phyloP scores from a whole-genome alignment of 2,888 invertebrate species.

The Pegoplata infirma region DNA sequence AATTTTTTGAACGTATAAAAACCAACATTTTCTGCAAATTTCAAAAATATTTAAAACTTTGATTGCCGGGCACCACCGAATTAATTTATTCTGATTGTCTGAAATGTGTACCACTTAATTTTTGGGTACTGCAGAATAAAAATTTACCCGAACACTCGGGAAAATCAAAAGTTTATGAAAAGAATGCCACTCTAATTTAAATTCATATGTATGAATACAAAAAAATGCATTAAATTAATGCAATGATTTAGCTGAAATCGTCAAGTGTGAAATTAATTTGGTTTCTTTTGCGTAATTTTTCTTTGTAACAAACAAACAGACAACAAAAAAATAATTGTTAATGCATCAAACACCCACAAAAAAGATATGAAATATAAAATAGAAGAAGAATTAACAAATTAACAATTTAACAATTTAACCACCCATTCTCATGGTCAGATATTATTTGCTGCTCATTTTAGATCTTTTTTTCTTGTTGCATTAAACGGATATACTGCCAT shows the following conservation, averaged over 20 bases:
- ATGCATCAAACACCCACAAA: neutral
- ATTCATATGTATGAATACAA: too few species aligned
- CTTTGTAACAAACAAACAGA: neutral
- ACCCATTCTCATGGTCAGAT: conserved; percentile 54
- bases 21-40: too few species aligned
- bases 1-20: too few species aligned
- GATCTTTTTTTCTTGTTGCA: neutral
- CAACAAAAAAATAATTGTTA: neutral
- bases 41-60: too few species aligned
- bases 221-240: conserved; percentile 59
- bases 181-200: too few species aligned
- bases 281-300: conserved; percentile 58
- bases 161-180: too few species aligned
- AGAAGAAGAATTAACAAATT: conserved; percentile 17
- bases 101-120: too few species aligned
- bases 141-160: too few species aligned
- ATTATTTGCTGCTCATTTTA: neutral
- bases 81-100: too few species aligned
- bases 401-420: conserved; percentile 50
- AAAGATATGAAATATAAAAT: neutral
- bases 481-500: conserved; percentile 30
- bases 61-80: too few species aligned
- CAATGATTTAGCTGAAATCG: conserved; percentile 61
- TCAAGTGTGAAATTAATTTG: conserved; percentile 63
- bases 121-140: too few species aligned